Percentiles rank a stretch among this genome's conserved stretches.
Conservation (phyloP, 2,797 vertebrate genomes). For the Staurois parvus region DNA sequence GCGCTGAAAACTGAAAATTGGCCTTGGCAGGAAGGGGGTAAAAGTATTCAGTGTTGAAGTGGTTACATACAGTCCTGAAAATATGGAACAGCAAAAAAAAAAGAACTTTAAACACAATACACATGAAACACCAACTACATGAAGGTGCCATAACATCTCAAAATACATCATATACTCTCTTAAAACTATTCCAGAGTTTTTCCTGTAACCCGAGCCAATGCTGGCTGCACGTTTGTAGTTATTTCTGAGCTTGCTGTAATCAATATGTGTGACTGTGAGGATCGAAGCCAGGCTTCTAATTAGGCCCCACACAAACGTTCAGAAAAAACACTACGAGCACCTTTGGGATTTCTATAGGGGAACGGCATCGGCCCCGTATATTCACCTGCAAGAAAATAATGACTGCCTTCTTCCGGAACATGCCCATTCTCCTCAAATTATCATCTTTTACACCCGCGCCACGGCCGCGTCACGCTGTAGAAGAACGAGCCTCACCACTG, state of each 20-base stretch:
- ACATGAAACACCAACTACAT: too few relatives aligned
- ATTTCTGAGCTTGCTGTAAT: neutral
- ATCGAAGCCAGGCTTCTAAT: slow-evolving; percentile 24
- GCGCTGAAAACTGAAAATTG: too few relatives aligned
- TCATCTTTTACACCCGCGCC: neutral
- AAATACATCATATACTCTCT: too few relatives aligned
- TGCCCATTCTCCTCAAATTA: neutral
- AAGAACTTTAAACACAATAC: too few relatives aligned
- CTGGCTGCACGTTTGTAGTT: neutral
- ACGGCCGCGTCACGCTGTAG: neutral
- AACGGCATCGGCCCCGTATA: neutral
- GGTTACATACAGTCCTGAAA: too few relatives aligned
- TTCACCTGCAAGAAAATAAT: neutral
- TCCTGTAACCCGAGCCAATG: too few relatives aligned
- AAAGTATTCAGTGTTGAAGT: too few relatives aligned
- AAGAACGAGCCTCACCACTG: neutral
- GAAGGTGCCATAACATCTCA: too few relatives aligned
- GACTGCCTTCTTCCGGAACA: neutral
- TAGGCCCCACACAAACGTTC: neutral
- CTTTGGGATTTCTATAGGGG: neutral
- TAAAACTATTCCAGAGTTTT: too few relatives aligned
- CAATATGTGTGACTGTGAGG: slow-evolving; percentile 15
- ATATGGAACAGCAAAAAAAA: too few relatives aligned
- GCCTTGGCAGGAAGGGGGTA: too few relatives aligned
- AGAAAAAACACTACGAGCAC: neutral